Evolutionary conservation across 2,888 invertebrate genomes (phyloP), one percentile per base, ranked within the genome.

Genomic region (Drosophila mercatorum): DNA sequence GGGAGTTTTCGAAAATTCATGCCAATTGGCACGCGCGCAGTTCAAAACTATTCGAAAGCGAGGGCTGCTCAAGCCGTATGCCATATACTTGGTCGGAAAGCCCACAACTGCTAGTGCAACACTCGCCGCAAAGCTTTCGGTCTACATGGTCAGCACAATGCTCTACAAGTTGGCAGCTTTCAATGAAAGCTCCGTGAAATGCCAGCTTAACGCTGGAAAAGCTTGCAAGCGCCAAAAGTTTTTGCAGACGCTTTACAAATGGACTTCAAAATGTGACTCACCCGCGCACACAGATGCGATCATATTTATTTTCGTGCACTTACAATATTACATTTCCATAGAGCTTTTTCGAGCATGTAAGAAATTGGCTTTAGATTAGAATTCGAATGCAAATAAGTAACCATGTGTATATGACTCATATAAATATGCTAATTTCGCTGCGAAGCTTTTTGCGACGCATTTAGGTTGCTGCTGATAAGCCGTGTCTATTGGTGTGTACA

Each of bases 291-390:
- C 46, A 51, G 28, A 70, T 62, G 67, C 31, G 68, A 78, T 75
- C 81, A 80, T 58, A 38, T 43, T 65, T 78, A 80, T 80, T 78
- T 78, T 36, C 8, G 60, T 55, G 26, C 40, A 43, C 43, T 67
- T 58, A 41, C 61, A 4, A 56, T 36, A 53, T 43, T 36, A 44
- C 34, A 67, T 59, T 28, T 11, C 26, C 11, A 63, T 26, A 2
- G 31, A 64, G 17, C 28, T 51, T 51, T 31, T 38, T 36, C 8
- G 34, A 34, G 31, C 17, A 40, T 61, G 26, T 12, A 36, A 36
- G 14, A 44, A 43, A 46, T 6, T 28, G 11, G 3, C 14, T 7
- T 22, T n/a, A 12, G 17, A 49, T 26, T 58, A 34, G 40, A n/a
- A 10, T 44, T 44, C 3, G 3, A 26, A 36, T 34, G 14, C 0